phyloP scores from a whole-genome alignment of 1,140 invertebrate genomes.

The Scaptomyza pallida region DNA sequence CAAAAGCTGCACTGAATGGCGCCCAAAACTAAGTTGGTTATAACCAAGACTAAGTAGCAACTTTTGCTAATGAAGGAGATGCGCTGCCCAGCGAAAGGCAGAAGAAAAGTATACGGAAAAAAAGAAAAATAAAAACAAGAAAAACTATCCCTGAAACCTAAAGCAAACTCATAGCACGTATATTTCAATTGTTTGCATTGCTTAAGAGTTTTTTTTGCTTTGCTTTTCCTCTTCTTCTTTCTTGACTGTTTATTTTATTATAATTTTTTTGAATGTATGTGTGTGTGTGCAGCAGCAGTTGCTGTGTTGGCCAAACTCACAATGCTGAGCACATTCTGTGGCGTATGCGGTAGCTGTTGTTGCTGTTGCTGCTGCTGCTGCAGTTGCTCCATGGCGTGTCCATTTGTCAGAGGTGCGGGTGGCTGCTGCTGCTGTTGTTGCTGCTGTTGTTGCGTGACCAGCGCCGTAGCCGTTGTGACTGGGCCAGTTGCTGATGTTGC shows the following conservation, averaged over 20 bases:
- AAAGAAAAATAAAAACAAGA: constrained; percentile 8
- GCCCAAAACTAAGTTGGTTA: constrained; percentile 3
- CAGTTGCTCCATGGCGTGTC: constrained; percentile 74
- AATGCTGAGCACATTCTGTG: constrained; percentile 80
- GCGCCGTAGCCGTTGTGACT: constrained; percentile 41
- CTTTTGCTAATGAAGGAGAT: constrained; percentile 33
- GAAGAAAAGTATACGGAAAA: neutral
- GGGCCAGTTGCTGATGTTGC: constrained; percentile 29
- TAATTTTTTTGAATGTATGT: constrained; percentile 62
- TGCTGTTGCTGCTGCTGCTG: constrained; percentile 57
- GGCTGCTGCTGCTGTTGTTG: constrained; percentile 36
- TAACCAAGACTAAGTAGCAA: constrained; percentile 27
- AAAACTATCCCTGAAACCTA: constrained; percentile 41
- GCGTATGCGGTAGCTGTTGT: constrained; percentile 68
- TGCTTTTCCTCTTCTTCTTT: constrained; percentile 18
- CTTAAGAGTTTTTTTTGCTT: constrained; percentile 35
- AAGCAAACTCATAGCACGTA: constrained; percentile 67
- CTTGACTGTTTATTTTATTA: constrained; percentile 72
- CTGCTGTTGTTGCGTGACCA: constrained; percentile 53
- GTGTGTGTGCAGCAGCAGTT: constrained; percentile 32
- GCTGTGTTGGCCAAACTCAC: constrained; percentile 64
- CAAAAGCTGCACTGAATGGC: constrained; percentile 29
- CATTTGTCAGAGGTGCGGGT: constrained; percentile 73
- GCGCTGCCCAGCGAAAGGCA: constrained; percentile 16
- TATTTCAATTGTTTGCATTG: constrained; percentile 74